Evolutionary conservation across 2,888 invertebrate genomes (phyloP).

Genomic region (Epiblema foenella): DNA sequence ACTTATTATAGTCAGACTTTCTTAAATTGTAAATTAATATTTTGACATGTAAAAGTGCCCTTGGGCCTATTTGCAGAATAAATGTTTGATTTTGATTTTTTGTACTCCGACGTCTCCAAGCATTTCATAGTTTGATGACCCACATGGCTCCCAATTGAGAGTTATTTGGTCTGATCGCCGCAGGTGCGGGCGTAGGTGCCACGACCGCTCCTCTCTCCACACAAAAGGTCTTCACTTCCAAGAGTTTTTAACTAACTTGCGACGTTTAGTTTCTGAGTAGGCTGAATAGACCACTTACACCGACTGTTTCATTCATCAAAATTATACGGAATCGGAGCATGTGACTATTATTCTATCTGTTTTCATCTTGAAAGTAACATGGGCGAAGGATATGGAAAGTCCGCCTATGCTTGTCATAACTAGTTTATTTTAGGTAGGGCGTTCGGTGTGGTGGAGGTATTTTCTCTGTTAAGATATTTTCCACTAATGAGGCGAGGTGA

Average conservation of each 20-base stretch:
- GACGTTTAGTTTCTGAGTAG: neutral
- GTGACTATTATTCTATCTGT: conserved; percentile 21
- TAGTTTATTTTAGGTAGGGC: no score
- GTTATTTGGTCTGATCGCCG: conserved; percentile 67
- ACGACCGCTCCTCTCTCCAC: conserved; percentile 38
- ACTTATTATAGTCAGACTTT: no score
- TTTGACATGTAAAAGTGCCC: no score
- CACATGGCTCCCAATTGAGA: conserved; percentile 70
- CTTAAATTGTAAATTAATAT: no score
- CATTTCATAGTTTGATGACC: conserved; percentile 53
- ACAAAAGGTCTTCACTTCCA: conserved; percentile 2
- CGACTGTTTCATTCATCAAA: conserved; percentile 27
- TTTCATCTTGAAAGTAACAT: conserved; percentile 18
- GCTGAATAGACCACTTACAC: conserved; percentile 20
- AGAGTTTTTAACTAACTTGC: neutral
- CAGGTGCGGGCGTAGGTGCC: conserved; percentile 71
- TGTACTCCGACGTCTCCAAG: conserved; percentile 51
- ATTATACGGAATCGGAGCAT: conserved; percentile 29
- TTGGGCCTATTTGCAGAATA: no score
- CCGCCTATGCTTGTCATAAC: conserved; percentile 7
- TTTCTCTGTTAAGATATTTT: neutral
- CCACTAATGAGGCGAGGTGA: no score
- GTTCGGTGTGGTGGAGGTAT: neutral
- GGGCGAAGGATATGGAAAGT: conserved; percentile 25
- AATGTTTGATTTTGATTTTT: no score